Conservation (phyloP, 2,113 vertebrate genomes). For the Australoheros scitulus region DNA sequence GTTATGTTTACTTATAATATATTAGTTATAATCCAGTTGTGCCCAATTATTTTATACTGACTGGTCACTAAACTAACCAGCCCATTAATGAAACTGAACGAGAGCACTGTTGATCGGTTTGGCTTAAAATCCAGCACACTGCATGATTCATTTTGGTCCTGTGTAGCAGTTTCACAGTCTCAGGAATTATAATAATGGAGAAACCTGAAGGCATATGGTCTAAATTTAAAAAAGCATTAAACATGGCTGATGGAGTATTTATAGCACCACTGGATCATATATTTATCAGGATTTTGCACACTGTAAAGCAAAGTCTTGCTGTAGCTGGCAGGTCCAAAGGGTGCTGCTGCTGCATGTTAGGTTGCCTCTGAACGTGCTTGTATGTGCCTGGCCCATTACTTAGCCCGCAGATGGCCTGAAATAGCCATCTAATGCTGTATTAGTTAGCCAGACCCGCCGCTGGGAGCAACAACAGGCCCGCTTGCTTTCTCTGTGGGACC, state of each 20-base stretch:
- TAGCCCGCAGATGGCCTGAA: conserved; percentile 68
- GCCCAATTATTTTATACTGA: not conserved
- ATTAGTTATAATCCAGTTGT: not conserved
- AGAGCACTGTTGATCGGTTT: not conserved
- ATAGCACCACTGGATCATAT: not conserved
- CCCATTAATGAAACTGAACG: not conserved
- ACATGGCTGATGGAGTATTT: conserved; percentile 7
- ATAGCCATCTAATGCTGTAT: conserved; percentile 70
- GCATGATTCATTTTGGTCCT: not conserved
- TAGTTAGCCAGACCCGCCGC: conserved; percentile 59
- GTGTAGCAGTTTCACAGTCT: not conserved
- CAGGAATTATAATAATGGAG: not conserved
- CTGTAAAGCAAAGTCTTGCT: not conserved
- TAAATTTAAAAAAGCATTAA: not conserved
- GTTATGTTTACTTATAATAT: too few relatives aligned
- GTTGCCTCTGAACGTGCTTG: conserved; percentile 66
- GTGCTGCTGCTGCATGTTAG: conserved; percentile 15
- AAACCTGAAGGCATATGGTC: conserved; percentile 6
- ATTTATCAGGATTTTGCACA: conserved; percentile 27
- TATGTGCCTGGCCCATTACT: conserved; percentile 65
- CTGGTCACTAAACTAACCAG: not conserved
- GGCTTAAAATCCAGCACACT: not conserved
- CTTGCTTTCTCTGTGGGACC: conserved; percentile 35
- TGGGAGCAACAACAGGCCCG: conserved; percentile 60
- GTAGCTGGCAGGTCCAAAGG: conserved; percentile 31